Percentiles rank a stretch among this genome's conserved stretches.
phyloP scores from a whole-genome alignment of 1,140 invertebrate genomes.

The Holcopasites calliopsidis region DNA sequence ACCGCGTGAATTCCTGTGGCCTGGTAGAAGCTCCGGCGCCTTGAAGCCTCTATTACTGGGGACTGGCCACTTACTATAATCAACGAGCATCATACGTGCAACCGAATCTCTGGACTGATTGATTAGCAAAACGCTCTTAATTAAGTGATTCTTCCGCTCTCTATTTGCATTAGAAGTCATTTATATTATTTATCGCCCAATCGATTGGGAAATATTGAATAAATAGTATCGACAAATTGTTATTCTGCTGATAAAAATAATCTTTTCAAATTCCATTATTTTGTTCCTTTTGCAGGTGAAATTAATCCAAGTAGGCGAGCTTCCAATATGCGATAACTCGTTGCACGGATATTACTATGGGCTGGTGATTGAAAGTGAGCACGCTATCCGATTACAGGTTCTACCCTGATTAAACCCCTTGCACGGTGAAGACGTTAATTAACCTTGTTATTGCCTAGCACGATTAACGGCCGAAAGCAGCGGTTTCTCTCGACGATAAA shows the following conservation, averaged over 20 bases:
- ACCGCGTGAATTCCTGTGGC: slow-evolving; percentile 57
- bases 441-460: slow-evolving; percentile 27
- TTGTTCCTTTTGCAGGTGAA: neutral
- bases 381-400: slow-evolving; percentile 39
- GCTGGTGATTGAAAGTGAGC: slow-evolving; percentile 23
- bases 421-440: slow-evolving; percentile 41
- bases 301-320: neutral
- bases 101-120: neutral
- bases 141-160: no score
- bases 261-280: no score
- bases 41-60: slow-evolving; percentile 46
- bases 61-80: slow-evolving; percentile 24
- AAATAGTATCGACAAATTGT: no score
- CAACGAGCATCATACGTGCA: neutral
- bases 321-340: neutral
- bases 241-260: no score
- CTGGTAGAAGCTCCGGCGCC: slow-evolving; percentile 24
- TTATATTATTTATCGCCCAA: no score
- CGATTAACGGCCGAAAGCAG: slow-evolving; percentile 15
- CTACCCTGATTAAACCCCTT: slow-evolving; percentile 40
- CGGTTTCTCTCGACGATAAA: neutral
- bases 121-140: no score
- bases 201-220: no score
- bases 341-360: slow-evolving; percentile 10
- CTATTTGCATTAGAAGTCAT: no score